Percentiles rank a stretch among this genome's conserved stretches.
Conservation (phyloP, 2,888 invertebrate genomes). For the Mycalesis mineus region DNA sequence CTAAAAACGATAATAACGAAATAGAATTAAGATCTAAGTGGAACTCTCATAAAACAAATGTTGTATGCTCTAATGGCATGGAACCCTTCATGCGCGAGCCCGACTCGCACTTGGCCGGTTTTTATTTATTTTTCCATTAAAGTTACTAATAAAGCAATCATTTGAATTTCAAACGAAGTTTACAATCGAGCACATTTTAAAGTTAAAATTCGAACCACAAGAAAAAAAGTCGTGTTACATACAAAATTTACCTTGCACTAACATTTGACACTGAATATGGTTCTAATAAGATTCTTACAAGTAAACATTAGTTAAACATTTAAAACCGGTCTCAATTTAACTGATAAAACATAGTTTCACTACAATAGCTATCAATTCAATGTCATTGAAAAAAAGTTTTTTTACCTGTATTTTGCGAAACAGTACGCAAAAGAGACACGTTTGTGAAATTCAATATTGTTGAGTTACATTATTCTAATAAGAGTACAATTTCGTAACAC, state of each 20-base stretch:
- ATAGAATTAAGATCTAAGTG: too few species aligned
- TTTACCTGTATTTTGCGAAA: neutral
- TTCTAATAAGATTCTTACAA: slow-evolving; percentile 20
- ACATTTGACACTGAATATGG: neutral
- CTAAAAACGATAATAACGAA: too few species aligned
- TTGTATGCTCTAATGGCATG: too few species aligned
- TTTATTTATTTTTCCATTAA: too few species aligned
- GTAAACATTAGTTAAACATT: slow-evolving; percentile 16
- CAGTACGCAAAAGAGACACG: neutral
- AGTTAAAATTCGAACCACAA: too few species aligned
- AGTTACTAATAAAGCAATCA: too few species aligned
- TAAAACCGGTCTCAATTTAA: slow-evolving; percentile 25
- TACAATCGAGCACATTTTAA: too few species aligned
- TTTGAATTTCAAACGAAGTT: too few species aligned
- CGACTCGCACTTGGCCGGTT: too few species aligned
- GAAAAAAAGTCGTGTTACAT: neutral
- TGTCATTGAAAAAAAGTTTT: slow-evolving; percentile 25
- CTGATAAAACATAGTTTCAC: slow-evolving; percentile 24
- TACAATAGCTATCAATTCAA: slow-evolving; percentile 24
- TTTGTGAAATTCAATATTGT: slow-evolving; percentile 15
- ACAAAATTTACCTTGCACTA: neutral
- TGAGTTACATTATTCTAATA: slow-evolving; percentile 30
- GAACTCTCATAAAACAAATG: too few species aligned
- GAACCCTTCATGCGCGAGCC: too few species aligned
- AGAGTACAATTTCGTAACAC: slow-evolving; percentile 33